Conservation (phyloP, 2,888 invertebrate genomes). For the Nowickia ferox region DNA sequence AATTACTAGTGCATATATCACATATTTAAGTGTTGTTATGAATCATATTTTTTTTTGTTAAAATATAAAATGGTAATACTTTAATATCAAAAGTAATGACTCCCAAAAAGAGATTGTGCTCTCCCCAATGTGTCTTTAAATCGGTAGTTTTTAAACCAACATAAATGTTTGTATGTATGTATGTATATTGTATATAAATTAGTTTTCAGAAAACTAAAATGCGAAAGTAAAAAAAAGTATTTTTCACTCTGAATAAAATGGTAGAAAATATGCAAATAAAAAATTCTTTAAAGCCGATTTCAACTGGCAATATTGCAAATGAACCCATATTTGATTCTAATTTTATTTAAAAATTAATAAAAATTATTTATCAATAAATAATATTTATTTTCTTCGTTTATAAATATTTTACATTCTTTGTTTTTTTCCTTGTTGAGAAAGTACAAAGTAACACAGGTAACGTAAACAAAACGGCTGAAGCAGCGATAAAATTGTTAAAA, state of each 20-base stretch:
- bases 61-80: constrained; percentile 5
- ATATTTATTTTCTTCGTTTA: not conserved
- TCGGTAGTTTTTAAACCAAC: constrained; percentile 13
- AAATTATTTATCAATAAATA: not conserved
- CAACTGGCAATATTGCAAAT: not conserved
- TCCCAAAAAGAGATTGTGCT: not conserved
- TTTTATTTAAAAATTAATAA: not conserved
- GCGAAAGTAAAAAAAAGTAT: not conserved
- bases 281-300: not conserved
- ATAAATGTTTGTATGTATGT: not conserved
- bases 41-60: not conserved
- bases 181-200: not conserved
- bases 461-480: too few relatives aligned
- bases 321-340: not conserved
- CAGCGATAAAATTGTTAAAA: too few relatives aligned
- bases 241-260: not conserved
- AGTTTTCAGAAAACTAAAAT: not conserved
- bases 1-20: not conserved
- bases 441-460: too few relatives aligned
- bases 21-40: constrained; percentile 33
- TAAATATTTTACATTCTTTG: not conserved
- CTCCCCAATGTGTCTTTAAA: constrained; percentile 41
- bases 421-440: too few relatives aligned
- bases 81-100: constrained; percentile 13
- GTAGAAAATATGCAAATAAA: not conserved